Percentiles rank a stretch among this genome's conserved stretches.
Evolutionary conservation across 2,797 vertebrate genomes (phyloP).

Genomic region (Paedocypris micromegethes): DNA sequence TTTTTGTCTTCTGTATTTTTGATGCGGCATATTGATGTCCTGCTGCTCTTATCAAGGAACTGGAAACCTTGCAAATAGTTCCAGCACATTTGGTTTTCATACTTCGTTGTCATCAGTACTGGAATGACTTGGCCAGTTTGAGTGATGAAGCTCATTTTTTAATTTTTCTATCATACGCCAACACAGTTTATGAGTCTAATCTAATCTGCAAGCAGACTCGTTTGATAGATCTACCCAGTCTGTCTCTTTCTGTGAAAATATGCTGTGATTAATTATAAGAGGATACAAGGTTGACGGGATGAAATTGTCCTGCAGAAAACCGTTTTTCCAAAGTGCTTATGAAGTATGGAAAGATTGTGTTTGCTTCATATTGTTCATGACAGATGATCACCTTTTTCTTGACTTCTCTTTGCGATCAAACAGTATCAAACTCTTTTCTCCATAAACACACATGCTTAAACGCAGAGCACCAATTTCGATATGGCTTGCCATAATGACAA

Average conservation of each 20-base stretch:
- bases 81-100: slow-evolving; percentile 20
- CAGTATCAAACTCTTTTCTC: no score
- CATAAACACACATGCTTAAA: no score
- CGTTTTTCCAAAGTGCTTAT: slow-evolving; percentile 9
- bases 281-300: slow-evolving; percentile 18
- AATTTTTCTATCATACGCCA: slow-evolving; percentile 21
- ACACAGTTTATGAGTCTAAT: slow-evolving; percentile 24
- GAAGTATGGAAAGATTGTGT: slow-evolving; percentile 27
- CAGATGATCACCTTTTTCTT: slow-evolving; percentile 22
- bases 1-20: slow-evolving; percentile 19
- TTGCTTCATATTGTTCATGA: slow-evolving; percentile 8
- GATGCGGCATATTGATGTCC: slow-evolving; percentile 7
- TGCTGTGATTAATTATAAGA: slow-evolving; percentile 27
- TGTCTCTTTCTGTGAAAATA: slow-evolving; percentile 30
- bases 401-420: no score
- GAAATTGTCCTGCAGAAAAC: slow-evolving; percentile 29
- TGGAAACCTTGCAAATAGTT: slow-evolving; percentile 4
- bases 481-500: no score
- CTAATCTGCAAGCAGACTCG: slow-evolving; percentile 19
- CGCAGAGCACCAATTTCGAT: no score
- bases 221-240: slow-evolving; percentile 23
- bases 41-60: not conserved
- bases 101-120: slow-evolving; percentile 23
- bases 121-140: slow-evolving; percentile 18
- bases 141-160: slow-evolving; percentile 23